A percentile compares a stretch with the other conserved stretches of the same genome.
phyloP scores from a whole-genome alignment of 2,888 invertebrate genomes.

The Nebria salina region DNA sequence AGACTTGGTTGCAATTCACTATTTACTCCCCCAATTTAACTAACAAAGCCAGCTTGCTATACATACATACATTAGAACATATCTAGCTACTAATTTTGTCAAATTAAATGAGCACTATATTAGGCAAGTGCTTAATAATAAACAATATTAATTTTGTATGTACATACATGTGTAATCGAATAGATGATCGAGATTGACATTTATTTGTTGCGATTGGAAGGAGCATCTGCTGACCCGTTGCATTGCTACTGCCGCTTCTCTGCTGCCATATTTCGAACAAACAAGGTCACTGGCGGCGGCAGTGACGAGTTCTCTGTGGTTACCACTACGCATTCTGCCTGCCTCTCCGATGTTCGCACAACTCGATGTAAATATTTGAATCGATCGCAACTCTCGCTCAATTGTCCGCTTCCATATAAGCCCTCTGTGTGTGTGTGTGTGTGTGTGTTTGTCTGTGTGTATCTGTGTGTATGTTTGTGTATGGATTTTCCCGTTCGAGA shows the following conservation, averaged over 20 bases:
- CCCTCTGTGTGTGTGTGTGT: not conserved
- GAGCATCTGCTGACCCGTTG: not conserved
- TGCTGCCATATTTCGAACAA: constrained; percentile 13
- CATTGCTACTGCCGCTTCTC: not conserved
- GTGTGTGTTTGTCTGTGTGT: too few species aligned
- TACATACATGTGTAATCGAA: too few species aligned
- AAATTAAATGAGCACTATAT: too few species aligned
- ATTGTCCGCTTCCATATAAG: not conserved
- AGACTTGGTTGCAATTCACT: not conserved
- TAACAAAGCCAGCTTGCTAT: too few species aligned
- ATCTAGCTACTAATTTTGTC: too few species aligned
- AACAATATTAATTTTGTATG: too few species aligned
- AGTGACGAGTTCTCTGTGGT: constrained; percentile 6
- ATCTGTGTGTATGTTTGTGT: too few species aligned
- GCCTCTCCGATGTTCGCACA: constrained; percentile 11
- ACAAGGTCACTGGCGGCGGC: constrained; percentile 15
- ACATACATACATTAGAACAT: too few species aligned
- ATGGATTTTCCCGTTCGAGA: not conserved
- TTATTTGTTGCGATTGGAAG: not conserved
- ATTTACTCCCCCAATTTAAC: not conserved
- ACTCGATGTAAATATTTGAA: constrained; percentile 27
- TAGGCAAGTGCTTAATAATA: too few species aligned
- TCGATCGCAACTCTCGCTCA: constrained; percentile 33
- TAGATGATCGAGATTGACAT: not conserved
- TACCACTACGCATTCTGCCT: constrained; percentile 20